A percentile compares a stretch with the other conserved stretches of the same genome.
Evolutionary conservation across 2,888 invertebrate genomes (phyloP).

Genomic region (Disparrhopalites patrizii): DNA sequence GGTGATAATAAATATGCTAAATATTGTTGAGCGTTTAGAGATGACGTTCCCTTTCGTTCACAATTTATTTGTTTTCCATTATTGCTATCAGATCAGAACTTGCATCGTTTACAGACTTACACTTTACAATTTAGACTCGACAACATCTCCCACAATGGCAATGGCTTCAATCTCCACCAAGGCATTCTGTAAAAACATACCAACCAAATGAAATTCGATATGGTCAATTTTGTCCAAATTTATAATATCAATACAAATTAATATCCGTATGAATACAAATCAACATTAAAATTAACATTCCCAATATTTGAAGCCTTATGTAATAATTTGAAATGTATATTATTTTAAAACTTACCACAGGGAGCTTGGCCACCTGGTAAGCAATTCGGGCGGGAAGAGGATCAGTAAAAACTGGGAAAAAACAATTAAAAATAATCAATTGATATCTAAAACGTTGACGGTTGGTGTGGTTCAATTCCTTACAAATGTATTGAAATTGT

Average conservation of each 20-base stretch:
- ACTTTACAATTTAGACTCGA: slow-evolving; percentile 22
- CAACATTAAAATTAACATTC: background rate
- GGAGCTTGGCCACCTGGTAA: slow-evolving; percentile 75
- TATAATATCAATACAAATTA: slow-evolving; percentile 33
- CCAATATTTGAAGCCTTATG: background rate
- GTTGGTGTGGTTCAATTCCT: too few species aligned
- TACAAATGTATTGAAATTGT: too few species aligned
- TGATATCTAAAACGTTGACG: too few species aligned
- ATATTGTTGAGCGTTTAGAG: too few species aligned
- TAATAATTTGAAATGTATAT: background rate
- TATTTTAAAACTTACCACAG: slow-evolving; percentile 55
- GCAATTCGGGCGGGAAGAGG: slow-evolving; percentile 79
- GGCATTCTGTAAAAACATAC: slow-evolving; percentile 57
- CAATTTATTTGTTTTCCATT: too few species aligned
- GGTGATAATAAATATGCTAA: too few species aligned
- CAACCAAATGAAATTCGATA: too few species aligned
- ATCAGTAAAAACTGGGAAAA: slow-evolving; percentile 67
- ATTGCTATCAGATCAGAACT: too few species aligned
- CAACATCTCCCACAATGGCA: slow-evolving; percentile 65
- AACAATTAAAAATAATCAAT: background rate
- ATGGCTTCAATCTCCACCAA: slow-evolving; percentile 82
- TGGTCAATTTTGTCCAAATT: too few species aligned
- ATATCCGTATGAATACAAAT: slow-evolving; percentile 24
- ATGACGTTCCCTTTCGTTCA: too few species aligned
- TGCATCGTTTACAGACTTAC: too few species aligned